Conservation (phyloP, 2,888 invertebrate species). For the Ophonus ardosiacus region DNA sequence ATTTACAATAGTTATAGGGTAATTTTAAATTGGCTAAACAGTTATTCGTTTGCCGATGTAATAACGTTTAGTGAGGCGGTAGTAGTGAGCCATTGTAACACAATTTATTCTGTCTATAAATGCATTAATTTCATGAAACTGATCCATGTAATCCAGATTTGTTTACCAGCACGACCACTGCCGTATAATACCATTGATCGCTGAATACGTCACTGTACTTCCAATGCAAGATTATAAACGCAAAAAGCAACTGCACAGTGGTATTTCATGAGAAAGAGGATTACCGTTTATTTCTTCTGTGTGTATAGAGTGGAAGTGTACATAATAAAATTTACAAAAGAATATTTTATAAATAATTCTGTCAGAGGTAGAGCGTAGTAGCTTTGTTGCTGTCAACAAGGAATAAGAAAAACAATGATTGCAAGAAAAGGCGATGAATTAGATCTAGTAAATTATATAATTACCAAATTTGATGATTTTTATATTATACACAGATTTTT, state of each 20-base stretch:
- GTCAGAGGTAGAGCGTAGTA: no score
- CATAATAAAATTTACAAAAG: no score
- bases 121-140: constrained; percentile 48
- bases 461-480: no score
- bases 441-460: no score
- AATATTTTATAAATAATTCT: no score
- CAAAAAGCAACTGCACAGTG: background rate
- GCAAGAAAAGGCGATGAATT: no score
- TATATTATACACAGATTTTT: no score
- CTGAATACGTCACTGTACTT: background rate
- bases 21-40: background rate
- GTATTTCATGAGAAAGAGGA: background rate
- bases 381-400: no score
- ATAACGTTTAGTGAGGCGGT: constrained; percentile 32
- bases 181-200: constrained; percentile 35
- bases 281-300: background rate
- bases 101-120: constrained; percentile 55
- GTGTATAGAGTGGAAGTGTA: no score
- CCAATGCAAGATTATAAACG: constrained; percentile 10
- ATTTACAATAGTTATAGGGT: background rate
- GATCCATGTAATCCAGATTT: constrained; percentile 54
- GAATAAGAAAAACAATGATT: no score
- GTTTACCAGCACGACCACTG: constrained; percentile 17
- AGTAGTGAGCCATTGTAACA: constrained; percentile 22
- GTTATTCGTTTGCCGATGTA: constrained; percentile 2